Base-by-base conservation (phyloP, 2,888 invertebrate genomes). In the Drosophila meridiana region DNA sequence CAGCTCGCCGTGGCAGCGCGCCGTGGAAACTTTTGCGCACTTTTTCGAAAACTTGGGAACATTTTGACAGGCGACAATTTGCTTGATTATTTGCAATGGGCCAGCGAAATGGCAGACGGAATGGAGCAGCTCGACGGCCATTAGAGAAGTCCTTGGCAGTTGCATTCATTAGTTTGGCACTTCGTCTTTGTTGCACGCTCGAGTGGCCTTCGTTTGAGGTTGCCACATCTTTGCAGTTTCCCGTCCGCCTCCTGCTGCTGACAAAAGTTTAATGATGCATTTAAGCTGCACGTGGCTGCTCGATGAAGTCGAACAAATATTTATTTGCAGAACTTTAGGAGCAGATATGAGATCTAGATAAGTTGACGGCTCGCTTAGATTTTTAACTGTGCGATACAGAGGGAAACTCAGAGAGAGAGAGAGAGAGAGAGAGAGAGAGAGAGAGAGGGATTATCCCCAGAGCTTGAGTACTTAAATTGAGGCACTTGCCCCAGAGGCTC, bases 211-310 rank as follows among this genome's bases (percentile, higher is more conserved):
- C 65, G 55, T 62, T 77, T 77, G 71, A 73, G 76, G 70, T 71
- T 75, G 74, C 76, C 80, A 72, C 85, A 82, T 76, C 73, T 80
- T 60, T 57, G 68, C 69, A 62, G 58, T 56, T 60, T 58, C 61
- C 56, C 26, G 50, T 70, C 11, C 32, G 20, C 26, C 13, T 26
- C 13, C 36, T 8, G 13, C 50, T 32, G 13, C 60, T 83, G 89
- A 80, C 86, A 88, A 90, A 91, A 89, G 89, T 89, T 89, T 86
- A 90, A 90, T 89, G 90, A 87, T 83, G 91, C 90, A 80, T 74
- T 76, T 61, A 76, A 76, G 61, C 42, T 58, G 56, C n/a, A 40
- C 42, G 40, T 42, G 28, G 38, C 45, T 42, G 40, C 32, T 48
- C 43, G 52, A 55, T 76, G 52, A 62, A 69, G 53, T 69, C 14